phyloP scores from a whole-genome alignment of 2,113 vertebrate species.

The Rhabdornis inornatus region DNA sequence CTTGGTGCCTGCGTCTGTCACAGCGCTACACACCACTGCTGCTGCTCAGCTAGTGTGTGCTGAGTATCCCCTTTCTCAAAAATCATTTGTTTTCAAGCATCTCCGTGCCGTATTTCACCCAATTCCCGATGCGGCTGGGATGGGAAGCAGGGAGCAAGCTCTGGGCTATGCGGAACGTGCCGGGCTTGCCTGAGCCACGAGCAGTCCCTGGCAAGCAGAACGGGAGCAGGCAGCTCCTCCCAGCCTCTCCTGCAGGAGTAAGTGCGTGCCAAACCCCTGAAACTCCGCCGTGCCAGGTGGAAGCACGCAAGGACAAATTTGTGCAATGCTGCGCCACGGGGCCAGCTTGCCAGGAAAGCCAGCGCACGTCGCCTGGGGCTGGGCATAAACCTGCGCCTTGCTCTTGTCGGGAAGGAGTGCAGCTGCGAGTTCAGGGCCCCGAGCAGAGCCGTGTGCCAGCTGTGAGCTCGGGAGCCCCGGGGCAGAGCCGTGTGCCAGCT shows the following conservation, averaged over 20 bases:
- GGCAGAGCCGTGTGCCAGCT: not conserved
- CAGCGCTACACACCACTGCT: not conserved
- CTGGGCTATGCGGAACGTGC: not conserved
- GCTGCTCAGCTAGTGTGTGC: not conserved
- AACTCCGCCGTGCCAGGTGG: not conserved
- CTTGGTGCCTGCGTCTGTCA: rapidly evolving
- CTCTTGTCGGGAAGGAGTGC: not conserved
- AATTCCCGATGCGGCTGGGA: rapidly evolving
- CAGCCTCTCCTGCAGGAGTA: not conserved
- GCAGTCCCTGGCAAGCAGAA: rapidly evolving
- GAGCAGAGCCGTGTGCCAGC: not conserved
- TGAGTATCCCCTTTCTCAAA: not conserved
- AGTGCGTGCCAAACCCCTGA: not conserved
- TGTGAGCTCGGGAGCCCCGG: not conserved
- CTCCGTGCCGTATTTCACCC: rapidly evolving
- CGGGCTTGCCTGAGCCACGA: rapidly evolving
- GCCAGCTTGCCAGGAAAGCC: not conserved
- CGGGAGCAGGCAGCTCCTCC: not conserved
- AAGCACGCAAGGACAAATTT: not conserved
- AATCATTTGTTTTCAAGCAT: not conserved
- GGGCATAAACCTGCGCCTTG: not conserved
- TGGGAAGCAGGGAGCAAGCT: rapidly evolving
- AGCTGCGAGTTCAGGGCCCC: not conserved
- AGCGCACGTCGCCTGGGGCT: not conserved
- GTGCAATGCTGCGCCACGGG: rapidly evolving